phyloP scores from a whole-genome alignment of 2,113 vertebrate species.

The Psettodes erumei region DNA sequence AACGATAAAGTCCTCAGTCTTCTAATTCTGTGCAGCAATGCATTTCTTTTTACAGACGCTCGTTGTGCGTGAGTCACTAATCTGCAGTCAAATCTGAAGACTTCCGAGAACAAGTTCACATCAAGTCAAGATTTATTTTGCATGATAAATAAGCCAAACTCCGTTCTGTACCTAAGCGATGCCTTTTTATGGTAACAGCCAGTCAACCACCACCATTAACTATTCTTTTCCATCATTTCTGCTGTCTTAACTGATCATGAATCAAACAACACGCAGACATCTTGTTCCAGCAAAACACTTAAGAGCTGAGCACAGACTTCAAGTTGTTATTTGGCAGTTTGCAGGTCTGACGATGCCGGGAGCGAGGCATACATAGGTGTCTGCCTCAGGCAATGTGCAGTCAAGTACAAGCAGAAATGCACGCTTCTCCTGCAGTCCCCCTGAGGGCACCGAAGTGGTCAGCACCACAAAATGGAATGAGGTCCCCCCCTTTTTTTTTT shows the following conservation, averaged over 20 bases:
- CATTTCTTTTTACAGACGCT: not conserved
- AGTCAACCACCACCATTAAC: slow-evolving; percentile 23
- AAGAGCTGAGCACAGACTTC: slow-evolving; percentile 19
- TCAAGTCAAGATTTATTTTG: slow-evolving; percentile 7
- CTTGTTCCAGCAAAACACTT: slow-evolving; percentile 38
- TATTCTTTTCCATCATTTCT: slow-evolving; percentile 29
- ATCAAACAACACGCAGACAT: slow-evolving; percentile 42
- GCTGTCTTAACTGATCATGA: slow-evolving; percentile 32
- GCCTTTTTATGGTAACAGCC: slow-evolving; percentile 13
- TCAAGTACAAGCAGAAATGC: slow-evolving; percentile 61
- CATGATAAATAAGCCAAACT: slow-evolving; percentile 6
- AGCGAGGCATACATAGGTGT: slow-evolving; percentile 38
- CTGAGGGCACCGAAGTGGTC: slow-evolving; percentile 56
- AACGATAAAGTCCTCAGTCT: slow-evolving; percentile 3
- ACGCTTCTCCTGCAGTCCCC: slow-evolving; percentile 39
- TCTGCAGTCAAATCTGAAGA: slow-evolving; percentile 6
- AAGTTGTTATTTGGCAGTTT: slow-evolving; percentile 47
- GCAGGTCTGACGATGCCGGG: slow-evolving; percentile 43
- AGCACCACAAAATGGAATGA: slow-evolving; percentile 38
- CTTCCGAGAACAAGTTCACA: not conserved
- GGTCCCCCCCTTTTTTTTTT: slow-evolving; percentile 3
- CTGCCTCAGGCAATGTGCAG: slow-evolving; percentile 57
- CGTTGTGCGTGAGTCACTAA: slow-evolving; percentile 1
- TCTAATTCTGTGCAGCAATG: not conserved
- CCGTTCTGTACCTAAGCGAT: slow-evolving; percentile 6